phyloP scores from a whole-genome alignment of 1,140 invertebrate species.

The Zaprionus kolodkinae region DNA sequence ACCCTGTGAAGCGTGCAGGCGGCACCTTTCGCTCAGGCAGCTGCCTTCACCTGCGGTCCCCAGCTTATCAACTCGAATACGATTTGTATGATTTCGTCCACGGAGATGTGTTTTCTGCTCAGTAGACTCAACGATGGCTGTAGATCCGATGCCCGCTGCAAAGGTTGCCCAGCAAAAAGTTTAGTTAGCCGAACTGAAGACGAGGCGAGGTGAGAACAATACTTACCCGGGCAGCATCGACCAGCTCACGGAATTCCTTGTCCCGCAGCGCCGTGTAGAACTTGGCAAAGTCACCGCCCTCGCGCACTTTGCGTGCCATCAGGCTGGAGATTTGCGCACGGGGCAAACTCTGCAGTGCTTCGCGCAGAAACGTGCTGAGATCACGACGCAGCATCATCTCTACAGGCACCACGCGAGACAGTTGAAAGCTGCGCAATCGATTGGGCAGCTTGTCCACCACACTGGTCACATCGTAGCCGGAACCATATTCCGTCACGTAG shows the following conservation, averaged over 20 bases:
- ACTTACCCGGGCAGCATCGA: slow-evolving; percentile 58
- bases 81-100: slow-evolving; percentile 66
- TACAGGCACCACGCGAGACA: slow-evolving; percentile 66
- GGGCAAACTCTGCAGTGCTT: slow-evolving; percentile 58
- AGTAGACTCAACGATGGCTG: slow-evolving; percentile 21
- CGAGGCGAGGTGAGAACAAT: background rate
- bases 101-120: slow-evolving; percentile 49
- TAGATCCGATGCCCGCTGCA: slow-evolving; percentile 48
- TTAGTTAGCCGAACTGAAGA: background rate
- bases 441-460: slow-evolving; percentile 59
- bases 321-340: slow-evolving; percentile 55
- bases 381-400: slow-evolving; percentile 64
- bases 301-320: slow-evolving; percentile 61
- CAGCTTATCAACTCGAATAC: slow-evolving; percentile 64
- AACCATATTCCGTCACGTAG: slow-evolving; percentile 49
- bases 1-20: background rate
- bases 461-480: slow-evolving; percentile 66
- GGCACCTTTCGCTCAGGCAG: slow-evolving; percentile 3
- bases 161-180: background rate
- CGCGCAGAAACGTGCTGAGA: slow-evolving; percentile 59
- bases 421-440: slow-evolving; percentile 46
- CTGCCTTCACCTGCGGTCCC: slow-evolving; percentile 61
- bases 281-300: slow-evolving; percentile 59
- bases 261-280: slow-evolving; percentile 58
- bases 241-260: slow-evolving; percentile 56